These are phyloP conservation scores for Ovis canadensis DNA, from an alignment of 2,113 vertebrate genomes.

Conservation along the genomic window DNA sequence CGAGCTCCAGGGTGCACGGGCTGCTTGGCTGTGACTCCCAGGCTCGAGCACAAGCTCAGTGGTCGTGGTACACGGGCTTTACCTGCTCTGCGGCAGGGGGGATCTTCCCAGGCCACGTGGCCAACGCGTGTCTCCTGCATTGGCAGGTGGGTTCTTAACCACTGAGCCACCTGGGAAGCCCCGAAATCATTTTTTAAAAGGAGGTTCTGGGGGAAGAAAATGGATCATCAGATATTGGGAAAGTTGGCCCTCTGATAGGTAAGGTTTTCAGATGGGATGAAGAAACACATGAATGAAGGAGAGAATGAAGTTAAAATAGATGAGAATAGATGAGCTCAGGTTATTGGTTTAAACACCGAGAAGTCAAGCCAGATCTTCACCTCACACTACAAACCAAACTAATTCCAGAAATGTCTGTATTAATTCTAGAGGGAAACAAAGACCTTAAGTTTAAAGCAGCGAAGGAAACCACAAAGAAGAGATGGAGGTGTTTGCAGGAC, in stretches of 20 bases:
- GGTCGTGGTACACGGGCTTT: rapidly evolving
- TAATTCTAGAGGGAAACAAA: background rate
- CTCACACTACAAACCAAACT: rapidly evolving
- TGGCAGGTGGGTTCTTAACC: background rate
- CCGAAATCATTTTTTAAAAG: rapidly evolving
- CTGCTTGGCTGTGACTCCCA: rapidly evolving
- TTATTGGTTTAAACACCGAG: too few relatives aligned
- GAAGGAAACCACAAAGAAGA: background rate
- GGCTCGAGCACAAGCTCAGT: background rate
- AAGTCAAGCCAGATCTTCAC: background rate
- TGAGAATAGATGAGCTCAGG: rapidly evolving
- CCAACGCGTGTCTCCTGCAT: rapidly evolving
- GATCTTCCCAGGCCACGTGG: background rate
- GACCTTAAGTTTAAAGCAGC: rapidly evolving
- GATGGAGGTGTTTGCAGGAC: rapidly evolving
- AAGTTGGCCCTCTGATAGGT: rapidly evolving
- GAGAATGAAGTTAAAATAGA: rapidly evolving
- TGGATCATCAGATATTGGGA: rapidly evolving
- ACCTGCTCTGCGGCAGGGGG: background rate
- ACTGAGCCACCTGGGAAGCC: background rate
- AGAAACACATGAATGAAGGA: background rate
- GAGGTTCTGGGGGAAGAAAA: background rate
- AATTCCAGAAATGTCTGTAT: background rate
- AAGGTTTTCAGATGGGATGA: background rate
- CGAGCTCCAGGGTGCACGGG: background rate